Base-by-base conservation (phyloP, 2,888 invertebrate species). In the Thereva unica region DNA sequence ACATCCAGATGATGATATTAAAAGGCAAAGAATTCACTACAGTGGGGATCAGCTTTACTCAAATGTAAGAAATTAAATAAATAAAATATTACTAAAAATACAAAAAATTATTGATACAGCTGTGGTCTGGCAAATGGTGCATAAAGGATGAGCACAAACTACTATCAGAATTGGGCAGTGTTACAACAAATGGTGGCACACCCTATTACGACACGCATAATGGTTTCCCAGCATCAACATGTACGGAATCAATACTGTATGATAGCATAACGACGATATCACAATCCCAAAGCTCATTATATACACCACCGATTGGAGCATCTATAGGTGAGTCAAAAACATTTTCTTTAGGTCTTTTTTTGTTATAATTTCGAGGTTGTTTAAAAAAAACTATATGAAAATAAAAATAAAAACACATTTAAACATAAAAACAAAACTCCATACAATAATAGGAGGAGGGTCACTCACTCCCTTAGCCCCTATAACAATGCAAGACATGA, bases 121-220 rank as follows among this genome's bases (percentile, higher is more conserved):
- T 93, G 71, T 93, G 93, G 85, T 90, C 93, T 71, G 87, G 88
- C 71, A 94, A 94, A 84, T 93, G 93, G 93, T 91, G 91, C 81
- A 89, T 93, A 77, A 93, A 94, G 81, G 93, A 94, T 80, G 93
- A 93, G 78, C 92, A 93, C 83, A 93, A 93, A 82, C 82, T 93
- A 59, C 82, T 93, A 71, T 92, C 92, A 55, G 93, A 93, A 79
- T 84, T 93, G 54, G 91, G 91, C 38, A 85, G 85, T 71, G 82
- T 84, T 45, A 84, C 84, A 57, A 79, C 79, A 66, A 8, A 82
- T 80, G 42, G 81, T 80, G 83, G 82, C 76, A 80, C 73, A 67
- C 74, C 81, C 54, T 85, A 84, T 75, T 85, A 89, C 50, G 89
- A 89, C 69, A 78, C 83, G 57, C 65, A 79, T 7, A 79, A 75